Conservation (phyloP, 2,113 vertebrate genomes). For the Gymnogyps californianus region DNA sequence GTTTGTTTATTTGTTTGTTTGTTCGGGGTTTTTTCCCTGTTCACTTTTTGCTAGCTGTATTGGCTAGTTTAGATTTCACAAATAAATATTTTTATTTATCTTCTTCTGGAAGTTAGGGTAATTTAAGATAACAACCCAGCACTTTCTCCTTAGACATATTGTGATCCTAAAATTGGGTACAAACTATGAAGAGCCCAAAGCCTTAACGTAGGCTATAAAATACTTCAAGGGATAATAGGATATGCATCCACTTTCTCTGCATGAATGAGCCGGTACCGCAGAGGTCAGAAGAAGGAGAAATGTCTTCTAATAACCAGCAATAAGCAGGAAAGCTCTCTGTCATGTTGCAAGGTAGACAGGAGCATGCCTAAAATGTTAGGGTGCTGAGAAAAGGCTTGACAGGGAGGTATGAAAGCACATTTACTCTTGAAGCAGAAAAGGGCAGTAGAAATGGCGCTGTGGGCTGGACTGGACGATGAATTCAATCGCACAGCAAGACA, state of each 20-base stretch:
- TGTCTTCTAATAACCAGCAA: background rate
- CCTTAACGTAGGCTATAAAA: conserved; percentile 1
- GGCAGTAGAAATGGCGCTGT: background rate
- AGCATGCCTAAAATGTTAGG: background rate
- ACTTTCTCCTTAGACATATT: background rate
- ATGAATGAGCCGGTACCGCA: background rate
- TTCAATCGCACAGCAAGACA: background rate
- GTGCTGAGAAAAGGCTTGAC: background rate
- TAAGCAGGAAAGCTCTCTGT: background rate
- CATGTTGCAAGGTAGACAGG: background rate
- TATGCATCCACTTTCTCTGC: conserved; percentile 47
- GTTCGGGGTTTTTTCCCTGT: accelerated
- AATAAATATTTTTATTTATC: background rate
- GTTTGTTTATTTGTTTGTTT: background rate
- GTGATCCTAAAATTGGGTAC: background rate
- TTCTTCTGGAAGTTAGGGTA: background rate
- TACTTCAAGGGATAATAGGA: conserved; percentile 19
- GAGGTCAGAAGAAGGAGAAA: conserved; percentile 58
- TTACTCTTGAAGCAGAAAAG: background rate
- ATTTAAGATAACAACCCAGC: background rate
- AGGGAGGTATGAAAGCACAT: background rate
- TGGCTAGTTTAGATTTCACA: background rate
- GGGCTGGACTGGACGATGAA: background rate
- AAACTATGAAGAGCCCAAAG: background rate
- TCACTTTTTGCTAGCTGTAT: background rate